phyloP scores from a whole-genome alignment of 2,797 vertebrate species.

The Varecia variegata region DNA sequence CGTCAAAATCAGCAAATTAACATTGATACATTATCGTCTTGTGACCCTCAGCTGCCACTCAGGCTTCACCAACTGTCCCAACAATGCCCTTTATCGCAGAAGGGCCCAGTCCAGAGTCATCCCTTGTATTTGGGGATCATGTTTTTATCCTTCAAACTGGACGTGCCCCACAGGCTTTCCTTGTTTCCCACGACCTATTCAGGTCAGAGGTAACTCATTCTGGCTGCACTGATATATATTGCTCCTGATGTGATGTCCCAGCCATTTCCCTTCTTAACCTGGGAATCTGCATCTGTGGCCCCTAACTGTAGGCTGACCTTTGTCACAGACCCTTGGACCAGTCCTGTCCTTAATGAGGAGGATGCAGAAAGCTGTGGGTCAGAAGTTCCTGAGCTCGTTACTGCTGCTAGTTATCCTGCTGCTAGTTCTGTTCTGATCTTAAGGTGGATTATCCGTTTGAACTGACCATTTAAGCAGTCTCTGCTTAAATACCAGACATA shows the following conservation, averaged over 20 bases:
- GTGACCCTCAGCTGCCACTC: not conserved
- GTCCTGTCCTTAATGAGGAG: not conserved
- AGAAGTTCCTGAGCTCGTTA: not conserved
- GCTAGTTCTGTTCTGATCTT: not conserved
- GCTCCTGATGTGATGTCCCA: not conserved
- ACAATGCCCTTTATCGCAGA: not conserved
- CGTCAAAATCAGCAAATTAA: no score
- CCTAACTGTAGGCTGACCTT: not conserved
- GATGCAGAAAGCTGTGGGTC: not conserved
- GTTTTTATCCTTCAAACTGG: not conserved
- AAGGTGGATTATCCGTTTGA: not conserved
- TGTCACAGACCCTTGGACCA: not conserved
- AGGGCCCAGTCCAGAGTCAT: not conserved
- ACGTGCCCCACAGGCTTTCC: not conserved
- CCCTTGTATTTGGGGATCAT: accelerated
- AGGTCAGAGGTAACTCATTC: not conserved
- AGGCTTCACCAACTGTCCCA: not conserved
- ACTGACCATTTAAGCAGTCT: not conserved
- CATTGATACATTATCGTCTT: no score
- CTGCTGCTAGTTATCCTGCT: not conserved
- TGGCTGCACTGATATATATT: not conserved
- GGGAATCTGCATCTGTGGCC: not conserved
- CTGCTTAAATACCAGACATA: not conserved
- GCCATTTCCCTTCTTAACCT: not conserved
- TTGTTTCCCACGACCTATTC: not conserved